These are phyloP conservation scores for Xestia ashworthii DNA, from an alignment of 2,888 invertebrate genomes.

Conservation along the genomic window DNA sequence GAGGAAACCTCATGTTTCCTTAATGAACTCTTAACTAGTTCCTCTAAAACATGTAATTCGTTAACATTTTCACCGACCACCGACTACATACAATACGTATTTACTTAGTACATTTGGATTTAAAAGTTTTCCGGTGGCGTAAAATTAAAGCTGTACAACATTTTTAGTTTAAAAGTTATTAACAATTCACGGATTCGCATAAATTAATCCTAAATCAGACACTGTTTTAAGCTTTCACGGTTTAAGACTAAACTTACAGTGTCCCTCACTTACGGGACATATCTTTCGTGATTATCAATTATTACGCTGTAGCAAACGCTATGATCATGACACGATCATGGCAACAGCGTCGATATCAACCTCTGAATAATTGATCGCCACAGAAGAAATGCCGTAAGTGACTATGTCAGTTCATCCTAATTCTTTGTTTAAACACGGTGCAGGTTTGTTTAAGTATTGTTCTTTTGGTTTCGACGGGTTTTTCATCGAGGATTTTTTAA, in stretches of 20 bases:
- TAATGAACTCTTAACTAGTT: slow-evolving; percentile 48
- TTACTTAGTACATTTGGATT: slow-evolving; percentile 15
- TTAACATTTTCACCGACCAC: slow-evolving; percentile 35
- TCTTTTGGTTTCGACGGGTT: no score
- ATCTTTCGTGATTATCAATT: no score
- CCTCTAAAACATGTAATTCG: slow-evolving; percentile 44
- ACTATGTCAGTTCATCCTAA: not conserved
- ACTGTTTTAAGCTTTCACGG: no score
- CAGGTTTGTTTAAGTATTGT: not conserved
- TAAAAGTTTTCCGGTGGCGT: not conserved
- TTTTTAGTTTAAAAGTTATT: not conserved
- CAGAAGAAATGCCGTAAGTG: no score
- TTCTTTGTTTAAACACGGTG: not conserved
- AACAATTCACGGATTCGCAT: not conserved
- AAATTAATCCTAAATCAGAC: no score
- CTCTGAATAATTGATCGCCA: no score
- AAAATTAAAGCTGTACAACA: not conserved
- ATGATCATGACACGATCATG: no score
- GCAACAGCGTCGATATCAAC: no score
- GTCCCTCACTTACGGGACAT: no score
- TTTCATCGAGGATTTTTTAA: not conserved
- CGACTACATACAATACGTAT: slow-evolving; percentile 15
- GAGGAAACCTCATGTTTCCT: slow-evolving; percentile 53
- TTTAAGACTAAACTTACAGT: no score
- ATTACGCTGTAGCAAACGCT: no score